phyloP scores from a whole-genome alignment of 1,140 invertebrate species.

The Vanessa tameamea region DNA sequence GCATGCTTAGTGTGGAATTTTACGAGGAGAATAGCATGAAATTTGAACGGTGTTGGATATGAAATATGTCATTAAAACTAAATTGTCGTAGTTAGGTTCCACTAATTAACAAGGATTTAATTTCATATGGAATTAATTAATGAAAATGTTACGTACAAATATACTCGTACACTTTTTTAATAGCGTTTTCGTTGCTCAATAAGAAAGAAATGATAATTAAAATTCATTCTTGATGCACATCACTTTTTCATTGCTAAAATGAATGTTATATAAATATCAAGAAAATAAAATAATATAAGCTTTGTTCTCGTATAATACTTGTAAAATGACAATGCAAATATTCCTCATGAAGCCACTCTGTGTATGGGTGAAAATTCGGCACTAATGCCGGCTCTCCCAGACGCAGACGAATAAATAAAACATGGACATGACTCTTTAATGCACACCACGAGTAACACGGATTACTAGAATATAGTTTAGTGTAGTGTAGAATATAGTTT shows the following conservation, averaged over 20 bases:
- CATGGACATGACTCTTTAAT: slow-evolving; percentile 58
- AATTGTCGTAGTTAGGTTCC: slow-evolving; percentile 3
- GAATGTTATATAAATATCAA: no score
- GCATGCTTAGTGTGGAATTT: slow-evolving; percentile 25
- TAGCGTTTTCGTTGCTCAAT: not conserved
- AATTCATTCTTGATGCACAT: no score
- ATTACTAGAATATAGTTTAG: slow-evolving; percentile 9
- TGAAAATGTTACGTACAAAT: not conserved
- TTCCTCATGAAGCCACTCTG: slow-evolving; percentile 21
- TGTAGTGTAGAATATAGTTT: not conserved
- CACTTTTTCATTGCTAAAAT: no score
- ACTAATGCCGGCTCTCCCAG: slow-evolving; percentile 62
- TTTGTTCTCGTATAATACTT: slow-evolving; percentile 4
- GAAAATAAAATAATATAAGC: not conserved
- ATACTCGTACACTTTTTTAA: not conserved
- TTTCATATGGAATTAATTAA: not conserved
- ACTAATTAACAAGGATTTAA: slow-evolving; percentile 15
- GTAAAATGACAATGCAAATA: slow-evolving; percentile 12
- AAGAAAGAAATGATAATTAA: no score
- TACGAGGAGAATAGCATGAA: slow-evolving; percentile 19
- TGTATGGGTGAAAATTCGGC: slow-evolving; percentile 51
- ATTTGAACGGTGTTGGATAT: slow-evolving; percentile 4
- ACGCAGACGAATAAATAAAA: slow-evolving; percentile 72
- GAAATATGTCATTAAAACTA: slow-evolving; percentile 16
- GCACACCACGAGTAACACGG: slow-evolving; percentile 36